phyloP scores from a whole-genome alignment of 1,140 invertebrate species.

The Drosophila gunungcola region DNA sequence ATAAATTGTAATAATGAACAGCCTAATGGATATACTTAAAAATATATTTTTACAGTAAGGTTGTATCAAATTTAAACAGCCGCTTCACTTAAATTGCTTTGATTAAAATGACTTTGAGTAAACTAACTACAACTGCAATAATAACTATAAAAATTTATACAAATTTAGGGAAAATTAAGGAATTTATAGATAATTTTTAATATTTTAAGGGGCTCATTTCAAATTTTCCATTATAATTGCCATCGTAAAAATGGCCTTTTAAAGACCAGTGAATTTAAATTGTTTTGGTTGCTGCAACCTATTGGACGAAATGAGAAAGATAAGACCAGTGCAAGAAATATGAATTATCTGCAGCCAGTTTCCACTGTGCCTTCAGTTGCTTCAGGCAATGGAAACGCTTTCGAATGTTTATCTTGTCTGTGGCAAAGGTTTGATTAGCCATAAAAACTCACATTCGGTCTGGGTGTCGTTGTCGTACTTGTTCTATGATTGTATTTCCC shows the following conservation, averaged over 20 bases:
- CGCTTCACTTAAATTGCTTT: too few relatives aligned
- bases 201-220: not conserved
- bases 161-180: not conserved
- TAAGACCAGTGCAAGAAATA: constrained; percentile 11
- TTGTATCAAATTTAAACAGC: too few relatives aligned
- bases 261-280: constrained; percentile 20
- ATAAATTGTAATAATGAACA: not conserved
- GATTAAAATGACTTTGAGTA: too few relatives aligned
- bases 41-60: too few relatives aligned
- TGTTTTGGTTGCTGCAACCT: constrained; percentile 17
- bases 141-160: too few relatives aligned
- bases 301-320: not conserved
- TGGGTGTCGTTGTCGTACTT: constrained; percentile 61
- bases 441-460: constrained; percentile 69
- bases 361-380: not conserved
- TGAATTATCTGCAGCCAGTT: constrained; percentile 21
- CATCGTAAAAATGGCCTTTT: not conserved
- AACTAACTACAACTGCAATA: too few relatives aligned
- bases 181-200: not conserved
- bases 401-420: constrained; percentile 43
- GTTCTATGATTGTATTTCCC: constrained; percentile 55
- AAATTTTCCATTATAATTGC: constrained; percentile 7
- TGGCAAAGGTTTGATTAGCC: constrained; percentile 80
- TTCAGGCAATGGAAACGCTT: constrained; percentile 10
- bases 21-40: too few relatives aligned